Percentiles rank a stretch among this genome's conserved stretches.
Evolutionary conservation across 2,113 vertebrate species (phyloP).

Genomic region (Otis tarda): DNA sequence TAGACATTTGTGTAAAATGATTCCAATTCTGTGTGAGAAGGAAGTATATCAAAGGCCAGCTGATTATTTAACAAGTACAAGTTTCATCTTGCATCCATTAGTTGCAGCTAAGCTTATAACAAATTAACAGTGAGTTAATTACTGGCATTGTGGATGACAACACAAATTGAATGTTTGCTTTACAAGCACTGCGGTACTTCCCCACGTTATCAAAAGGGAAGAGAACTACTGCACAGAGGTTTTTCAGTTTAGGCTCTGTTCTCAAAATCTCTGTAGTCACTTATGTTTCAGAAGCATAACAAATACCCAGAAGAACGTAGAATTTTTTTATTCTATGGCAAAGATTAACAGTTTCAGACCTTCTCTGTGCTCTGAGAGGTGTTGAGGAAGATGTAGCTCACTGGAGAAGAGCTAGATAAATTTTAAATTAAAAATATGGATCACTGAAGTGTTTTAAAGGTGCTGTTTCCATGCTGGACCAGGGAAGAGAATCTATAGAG

Average conservation of each 20-base stretch:
- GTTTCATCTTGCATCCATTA: not conserved
- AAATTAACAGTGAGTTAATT: slow-evolving; percentile 27
- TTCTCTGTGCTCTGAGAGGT: not conserved
- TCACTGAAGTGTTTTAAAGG: not conserved
- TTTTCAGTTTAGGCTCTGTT: not conserved
- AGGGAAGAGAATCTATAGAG: not conserved
- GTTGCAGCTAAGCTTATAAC: not conserved
- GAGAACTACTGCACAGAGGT: not conserved
- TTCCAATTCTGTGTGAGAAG: not conserved
- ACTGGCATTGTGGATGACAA: not conserved
- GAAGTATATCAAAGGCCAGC: not conserved
- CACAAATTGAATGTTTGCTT: not conserved
- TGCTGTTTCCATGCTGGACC: not conserved
- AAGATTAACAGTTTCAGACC: not conserved
- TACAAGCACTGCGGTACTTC: not conserved
- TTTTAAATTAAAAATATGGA: not conserved
- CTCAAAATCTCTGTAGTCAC: not conserved
- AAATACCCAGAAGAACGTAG: not conserved
- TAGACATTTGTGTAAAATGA: not conserved
- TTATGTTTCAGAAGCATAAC: not conserved
- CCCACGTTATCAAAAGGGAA: not conserved
- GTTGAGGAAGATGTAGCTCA: not conserved
- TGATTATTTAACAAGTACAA: not conserved
- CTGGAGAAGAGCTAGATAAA: not conserved
- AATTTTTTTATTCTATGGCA: not conserved